Conservation (phyloP, 2,888 invertebrate genomes). For the Griposia aprilina region DNA sequence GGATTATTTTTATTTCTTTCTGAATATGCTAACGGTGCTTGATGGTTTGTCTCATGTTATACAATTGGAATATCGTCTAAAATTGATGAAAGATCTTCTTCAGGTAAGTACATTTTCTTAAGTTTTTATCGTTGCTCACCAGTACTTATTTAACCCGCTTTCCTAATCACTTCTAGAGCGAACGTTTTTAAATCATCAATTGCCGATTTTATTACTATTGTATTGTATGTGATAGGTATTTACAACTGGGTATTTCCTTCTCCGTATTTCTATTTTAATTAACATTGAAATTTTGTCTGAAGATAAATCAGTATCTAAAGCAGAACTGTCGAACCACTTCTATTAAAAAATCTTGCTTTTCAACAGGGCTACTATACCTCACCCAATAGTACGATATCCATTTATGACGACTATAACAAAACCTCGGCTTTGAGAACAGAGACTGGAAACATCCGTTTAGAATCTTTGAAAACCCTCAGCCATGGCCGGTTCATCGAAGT, state of each 20-base stretch:
- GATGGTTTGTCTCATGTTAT: constrained; percentile 62
- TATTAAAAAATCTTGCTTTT: neutral
- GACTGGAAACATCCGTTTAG: constrained; percentile 9
- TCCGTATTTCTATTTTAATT: neutral
- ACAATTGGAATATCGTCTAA: constrained; percentile 66
- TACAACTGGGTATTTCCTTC: neutral
- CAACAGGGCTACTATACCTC: constrained; percentile 41
- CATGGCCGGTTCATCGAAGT: constrained; percentile 37
- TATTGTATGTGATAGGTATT: too few species aligned
- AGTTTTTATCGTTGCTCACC: neutral
- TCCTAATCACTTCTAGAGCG: neutral
- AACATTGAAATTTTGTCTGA: neutral
- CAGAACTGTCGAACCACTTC: neutral
- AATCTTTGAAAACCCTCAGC: constrained; percentile 44
- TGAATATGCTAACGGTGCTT: constrained; percentile 58
- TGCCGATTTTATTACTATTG: neutral
- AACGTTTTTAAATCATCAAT: neutral
- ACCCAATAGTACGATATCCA: neutral
- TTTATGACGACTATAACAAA: constrained; percentile 22
- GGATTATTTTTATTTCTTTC: constrained; percentile 65
- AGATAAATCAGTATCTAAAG: neutral
- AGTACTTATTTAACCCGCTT: neutral
- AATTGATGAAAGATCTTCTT: constrained; percentile 41
- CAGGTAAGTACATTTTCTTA: constrained; percentile 27
- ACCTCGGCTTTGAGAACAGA: constrained; percentile 16